A percentile compares a stretch with the other conserved stretches of the same genome.
phyloP scores from a whole-genome alignment of 1,140 invertebrate genomes.

The Zaprionus vittiger region DNA sequence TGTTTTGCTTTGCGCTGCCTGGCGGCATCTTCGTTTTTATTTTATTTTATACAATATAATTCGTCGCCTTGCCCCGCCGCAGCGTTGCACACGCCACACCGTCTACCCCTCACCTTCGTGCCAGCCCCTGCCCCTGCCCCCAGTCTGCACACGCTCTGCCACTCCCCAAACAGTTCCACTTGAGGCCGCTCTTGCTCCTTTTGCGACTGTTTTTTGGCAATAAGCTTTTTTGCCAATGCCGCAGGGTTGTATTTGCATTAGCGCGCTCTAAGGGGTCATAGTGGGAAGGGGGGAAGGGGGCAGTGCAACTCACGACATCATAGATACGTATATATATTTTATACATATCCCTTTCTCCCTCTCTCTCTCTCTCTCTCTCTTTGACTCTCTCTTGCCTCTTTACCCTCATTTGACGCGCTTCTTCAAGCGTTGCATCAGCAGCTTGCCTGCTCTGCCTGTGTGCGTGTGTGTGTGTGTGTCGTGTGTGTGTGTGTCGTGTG shows the following conservation, averaged over 20 bases:
- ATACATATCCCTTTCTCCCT: conserved; percentile 6
- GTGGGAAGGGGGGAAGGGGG: too few species aligned
- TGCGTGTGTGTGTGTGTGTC: neutral
- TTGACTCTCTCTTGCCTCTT: conserved; percentile 1
- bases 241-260: conserved; percentile 77
- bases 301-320: neutral
- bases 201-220: conserved; percentile 69
- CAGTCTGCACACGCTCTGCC: neutral
- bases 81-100: neutral
- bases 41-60: conserved; percentile 69
- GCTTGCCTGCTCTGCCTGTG: neutral
- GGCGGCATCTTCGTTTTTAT: conserved; percentile 62
- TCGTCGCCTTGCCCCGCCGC: conserved; percentile 33
- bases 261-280: conserved; percentile 31
- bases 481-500: neutral
- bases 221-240: conserved; percentile 75
- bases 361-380: neutral
- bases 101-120: conserved; percentile 20
- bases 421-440: conserved; percentile 38
- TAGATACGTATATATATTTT: conserved; percentile 20
- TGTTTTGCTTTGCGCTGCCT: conserved; percentile 18
- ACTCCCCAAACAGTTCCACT: neutral
- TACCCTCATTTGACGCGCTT: conserved; percentile 42
- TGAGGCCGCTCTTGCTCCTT: conserved; percentile 10
- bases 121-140: neutral